A percentile compares a stretch with the other conserved stretches of the same genome.
Evolutionary conservation across 2,113 vertebrate genomes (phyloP).

Genomic region (Tichodroma muraria): DNA sequence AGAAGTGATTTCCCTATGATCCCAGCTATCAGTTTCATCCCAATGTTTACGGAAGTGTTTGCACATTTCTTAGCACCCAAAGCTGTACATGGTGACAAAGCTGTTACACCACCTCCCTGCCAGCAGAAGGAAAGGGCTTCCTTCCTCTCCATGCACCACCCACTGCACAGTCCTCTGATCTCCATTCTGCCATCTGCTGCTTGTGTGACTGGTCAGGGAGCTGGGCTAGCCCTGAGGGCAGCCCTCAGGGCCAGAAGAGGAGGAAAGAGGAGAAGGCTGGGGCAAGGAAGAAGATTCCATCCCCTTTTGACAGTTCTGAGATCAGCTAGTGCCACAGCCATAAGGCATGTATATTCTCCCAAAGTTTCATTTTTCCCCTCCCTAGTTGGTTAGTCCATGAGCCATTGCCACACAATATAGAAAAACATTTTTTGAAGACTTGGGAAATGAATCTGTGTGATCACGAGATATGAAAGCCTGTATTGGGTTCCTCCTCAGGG

Average conservation of each 20-base stretch:
- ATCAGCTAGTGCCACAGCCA: not conserved
- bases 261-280: not conserved
- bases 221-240: not conserved
- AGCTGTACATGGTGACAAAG: not conserved
- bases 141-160: not conserved
- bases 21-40: not conserved
- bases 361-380: not conserved
- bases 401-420: not conserved
- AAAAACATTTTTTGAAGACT: not conserved
- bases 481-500: not conserved
- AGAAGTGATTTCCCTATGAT: not conserved
- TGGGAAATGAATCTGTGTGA: not conserved
- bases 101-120: not conserved
- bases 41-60: not conserved
- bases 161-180: not conserved
- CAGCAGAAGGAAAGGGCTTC: not conserved
- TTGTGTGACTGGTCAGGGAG: fast-evolving
- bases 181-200: not conserved
- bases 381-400: not conserved
- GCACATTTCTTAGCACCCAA: not conserved
- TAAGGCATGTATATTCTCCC: not conserved
- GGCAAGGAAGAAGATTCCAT: not conserved
- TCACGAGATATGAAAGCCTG: not conserved
- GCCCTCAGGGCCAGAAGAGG: not conserved
- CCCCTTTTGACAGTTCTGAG: not conserved